Percentiles rank a stretch among this genome's conserved stretches.
Evolutionary conservation across 2,888 invertebrate genomes (phyloP).

Genomic region (Teinopalpus imperialis): DNA sequence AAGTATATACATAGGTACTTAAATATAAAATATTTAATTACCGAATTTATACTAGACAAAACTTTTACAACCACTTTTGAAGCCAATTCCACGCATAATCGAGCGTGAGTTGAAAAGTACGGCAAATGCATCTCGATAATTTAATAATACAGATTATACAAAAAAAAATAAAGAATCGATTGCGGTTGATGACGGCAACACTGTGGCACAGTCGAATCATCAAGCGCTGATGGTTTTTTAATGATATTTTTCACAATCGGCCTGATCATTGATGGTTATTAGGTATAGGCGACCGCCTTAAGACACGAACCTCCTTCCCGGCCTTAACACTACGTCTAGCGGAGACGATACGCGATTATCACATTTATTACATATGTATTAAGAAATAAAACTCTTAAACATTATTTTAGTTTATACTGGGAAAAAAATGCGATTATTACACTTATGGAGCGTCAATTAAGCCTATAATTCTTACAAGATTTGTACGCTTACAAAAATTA

Average conservation of each 20-base stretch:
- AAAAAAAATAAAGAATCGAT: constrained; percentile 72
- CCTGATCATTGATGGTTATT: constrained; percentile 79
- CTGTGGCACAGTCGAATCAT: constrained; percentile 74
- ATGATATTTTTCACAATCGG: constrained; percentile 83
- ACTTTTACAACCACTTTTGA: constrained; percentile 5
- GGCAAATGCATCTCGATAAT: constrained; percentile 57
- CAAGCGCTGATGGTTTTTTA: constrained; percentile 81
- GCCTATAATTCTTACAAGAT: background rate
- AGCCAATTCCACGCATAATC: constrained; percentile 29
- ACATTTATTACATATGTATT: background rate
- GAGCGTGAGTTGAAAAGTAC: constrained; percentile 45
- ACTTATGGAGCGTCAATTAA: constrained; percentile 5
- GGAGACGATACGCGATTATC: constrained; percentile 2
- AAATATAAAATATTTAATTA: no score
- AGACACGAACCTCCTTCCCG: constrained; percentile 48
- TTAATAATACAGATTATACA: constrained; percentile 61
- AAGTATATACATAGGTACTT: no score
- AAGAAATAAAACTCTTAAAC: background rate
- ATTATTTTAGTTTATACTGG: no score
- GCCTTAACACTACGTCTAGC: constrained; percentile 2
- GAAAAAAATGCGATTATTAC: constrained; percentile 13
- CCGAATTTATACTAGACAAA: background rate
- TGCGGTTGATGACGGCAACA: constrained; percentile 72
- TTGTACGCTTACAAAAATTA: background rate
- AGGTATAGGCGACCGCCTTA: constrained; percentile 72